phyloP scores from a whole-genome alignment of 2,113 vertebrate species.

The Isurus oxyrinchus region DNA sequence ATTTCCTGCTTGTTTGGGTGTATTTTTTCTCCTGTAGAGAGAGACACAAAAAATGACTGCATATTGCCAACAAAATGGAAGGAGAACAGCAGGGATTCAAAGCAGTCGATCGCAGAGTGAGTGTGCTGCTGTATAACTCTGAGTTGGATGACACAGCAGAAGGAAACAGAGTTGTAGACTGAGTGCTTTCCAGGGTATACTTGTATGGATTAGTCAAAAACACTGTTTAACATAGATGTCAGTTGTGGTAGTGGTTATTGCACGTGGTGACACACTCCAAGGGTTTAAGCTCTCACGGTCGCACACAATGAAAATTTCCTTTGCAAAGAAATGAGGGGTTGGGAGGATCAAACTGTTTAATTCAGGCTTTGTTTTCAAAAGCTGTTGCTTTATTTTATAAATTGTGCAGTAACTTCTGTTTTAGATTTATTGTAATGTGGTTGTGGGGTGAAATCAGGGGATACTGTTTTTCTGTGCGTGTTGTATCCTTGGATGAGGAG shows the following conservation, averaged over 20 bases:
- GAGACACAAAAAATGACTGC: not conserved
- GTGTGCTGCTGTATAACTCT: not conserved
- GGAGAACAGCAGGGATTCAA: not conserved
- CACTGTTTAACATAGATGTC: not conserved
- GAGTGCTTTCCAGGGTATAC: not conserved
- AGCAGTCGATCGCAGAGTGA: not conserved
- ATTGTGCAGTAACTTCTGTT: not conserved
- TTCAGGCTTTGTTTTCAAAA: not conserved
- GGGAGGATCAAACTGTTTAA: not conserved
- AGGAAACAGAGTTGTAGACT: not conserved
- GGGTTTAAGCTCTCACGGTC: conserved; percentile 85
- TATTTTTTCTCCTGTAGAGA: not conserved
- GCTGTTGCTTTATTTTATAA: not conserved
- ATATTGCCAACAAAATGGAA: not conserved
- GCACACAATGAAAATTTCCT: conserved; percentile 90
- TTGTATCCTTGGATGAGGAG: not conserved
- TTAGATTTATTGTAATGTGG: not conserved
- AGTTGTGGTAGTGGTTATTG: not conserved
- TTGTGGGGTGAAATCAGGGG: not conserved
- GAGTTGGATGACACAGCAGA: not conserved
- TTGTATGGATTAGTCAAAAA: not conserved
- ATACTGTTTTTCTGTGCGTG: not conserved
- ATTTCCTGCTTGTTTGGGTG: not conserved
- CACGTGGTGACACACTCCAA: conserved; percentile 66
- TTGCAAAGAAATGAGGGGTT: conserved; percentile 76